Evolutionary conservation across 2,113 vertebrate genomes (phyloP), one percentile per base, ranked within the genome.

Genomic region (Camelus bactrianus): DNA sequence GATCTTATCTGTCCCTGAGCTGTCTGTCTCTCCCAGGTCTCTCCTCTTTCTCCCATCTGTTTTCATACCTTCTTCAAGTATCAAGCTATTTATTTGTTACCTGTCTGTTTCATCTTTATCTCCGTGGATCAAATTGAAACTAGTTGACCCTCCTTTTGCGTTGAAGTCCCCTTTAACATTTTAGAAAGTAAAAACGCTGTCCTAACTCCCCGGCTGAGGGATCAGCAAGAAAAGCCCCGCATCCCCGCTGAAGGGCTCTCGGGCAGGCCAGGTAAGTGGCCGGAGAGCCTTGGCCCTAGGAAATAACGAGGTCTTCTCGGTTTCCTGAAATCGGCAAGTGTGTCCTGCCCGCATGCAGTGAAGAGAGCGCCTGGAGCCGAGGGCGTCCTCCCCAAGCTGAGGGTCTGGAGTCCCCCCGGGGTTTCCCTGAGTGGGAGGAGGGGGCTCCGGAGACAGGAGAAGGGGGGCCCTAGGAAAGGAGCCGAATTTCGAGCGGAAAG

Each of bases 201-300:
- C 97, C 98, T 98, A 98, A 98, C 98, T 98, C 83, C 98, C 98
- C 96, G 96, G 97, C 95, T 97, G 97, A 97, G 98, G 97, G 98
- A 69, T 77, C 65, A 85, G 96, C 98, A 98, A 98, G 98, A 98
- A 98, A 98, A 98, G 80, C 92, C 87, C 91, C 97, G 97, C 98
- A 97, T 97, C 97, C 58, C 97, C 93, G 38, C 95, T 97, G 98
- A 99, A 98, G 98, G 98, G 98, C 98, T 99, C 99, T 98, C 42
- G 60, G 96, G 97, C 98, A 84, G 97, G 98, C 98, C 98, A 92
- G 97, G 97, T 77, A 98, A 81, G 95, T 54, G 96, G 82, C 56
- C 32, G 3, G 17, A 26, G 96, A 86, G 98, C 98, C 98, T 96
- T 97, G 80, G 98, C 98, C 99, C 99, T 98, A 96, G 98, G 98